phyloP scores from a whole-genome alignment of 2,797 vertebrate genomes.

The Atherinosoma microstoma region DNA sequence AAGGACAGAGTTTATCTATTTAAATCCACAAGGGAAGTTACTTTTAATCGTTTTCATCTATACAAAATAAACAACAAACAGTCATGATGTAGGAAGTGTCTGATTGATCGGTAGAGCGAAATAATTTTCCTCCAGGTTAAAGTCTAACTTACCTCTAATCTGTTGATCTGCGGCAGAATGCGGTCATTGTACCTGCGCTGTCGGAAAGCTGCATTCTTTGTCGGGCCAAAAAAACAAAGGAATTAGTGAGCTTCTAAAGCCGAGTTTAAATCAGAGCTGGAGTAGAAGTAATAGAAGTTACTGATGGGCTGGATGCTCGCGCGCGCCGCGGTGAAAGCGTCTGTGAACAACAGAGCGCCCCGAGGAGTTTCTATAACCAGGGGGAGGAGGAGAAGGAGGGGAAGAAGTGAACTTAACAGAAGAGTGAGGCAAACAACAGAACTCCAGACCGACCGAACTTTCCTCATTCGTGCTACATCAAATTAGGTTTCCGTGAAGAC shows the following conservation, averaged over 20 bases:
- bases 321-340: slow-evolving; percentile 23
- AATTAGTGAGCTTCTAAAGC: not conserved
- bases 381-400: slow-evolving; percentile 31
- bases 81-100: not conserved
- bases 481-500: not conserved
- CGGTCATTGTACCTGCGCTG: slow-evolving; percentile 38
- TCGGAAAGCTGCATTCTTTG: not conserved
- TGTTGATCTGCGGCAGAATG: slow-evolving; percentile 24
- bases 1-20: not conserved
- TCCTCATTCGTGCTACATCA: not conserved
- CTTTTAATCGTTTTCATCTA: not conserved
- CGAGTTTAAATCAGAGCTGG: not conserved
- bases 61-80: not conserved
- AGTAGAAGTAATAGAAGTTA: slow-evolving; percentile 10
- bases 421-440: not conserved
- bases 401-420: slow-evolving; percentile 24
- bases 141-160: slow-evolving; percentile 63
- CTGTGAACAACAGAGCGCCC: slow-evolving; percentile 26
- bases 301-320: not conserved
- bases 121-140: slow-evolving; percentile 1
- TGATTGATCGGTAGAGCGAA: not conserved
- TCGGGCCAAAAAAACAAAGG: not conserved
- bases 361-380: slow-evolving; percentile 23
- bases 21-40: not conserved
- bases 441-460: not conserved